Percentiles rank a stretch among this genome's conserved stretches.
phyloP scores from a whole-genome alignment of 2,113 vertebrate genomes.

The Coryphaenoides rupestris region DNA sequence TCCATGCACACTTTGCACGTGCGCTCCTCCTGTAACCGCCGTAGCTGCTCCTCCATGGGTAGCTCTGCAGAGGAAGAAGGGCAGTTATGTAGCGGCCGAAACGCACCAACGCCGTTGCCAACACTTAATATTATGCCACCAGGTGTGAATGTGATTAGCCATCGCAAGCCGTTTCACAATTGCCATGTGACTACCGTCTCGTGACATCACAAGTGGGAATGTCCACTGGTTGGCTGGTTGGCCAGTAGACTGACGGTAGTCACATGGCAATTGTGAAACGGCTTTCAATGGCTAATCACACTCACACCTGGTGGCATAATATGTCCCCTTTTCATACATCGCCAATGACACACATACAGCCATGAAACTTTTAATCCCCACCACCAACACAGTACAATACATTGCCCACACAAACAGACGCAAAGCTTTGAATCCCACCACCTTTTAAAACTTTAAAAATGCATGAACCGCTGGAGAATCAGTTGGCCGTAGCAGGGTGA shows the following conservation, averaged over 20 bases:
- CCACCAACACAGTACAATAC: not conserved
- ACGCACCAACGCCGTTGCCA: not conserved
- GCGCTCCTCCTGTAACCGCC: constrained; percentile 78
- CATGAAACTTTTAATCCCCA: not conserved
- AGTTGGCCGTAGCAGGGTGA: too few relatives aligned
- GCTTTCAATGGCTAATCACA: too few relatives aligned
- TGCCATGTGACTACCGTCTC: too few relatives aligned
- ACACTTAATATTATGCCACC: too few relatives aligned
- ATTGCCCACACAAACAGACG: not conserved
- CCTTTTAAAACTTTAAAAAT: not conserved
- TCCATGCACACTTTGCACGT: constrained; percentile 94
- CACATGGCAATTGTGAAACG: too few relatives aligned
- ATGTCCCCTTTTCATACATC: too few relatives aligned
- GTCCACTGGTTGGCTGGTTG: too few relatives aligned
- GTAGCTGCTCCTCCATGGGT: constrained; percentile 82
- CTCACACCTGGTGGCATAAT: too few relatives aligned
- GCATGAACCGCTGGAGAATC: not conserved
- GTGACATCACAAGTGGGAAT: too few relatives aligned
- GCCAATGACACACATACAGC: not conserved
- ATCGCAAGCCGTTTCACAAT: too few relatives aligned
- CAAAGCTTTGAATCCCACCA: not conserved
- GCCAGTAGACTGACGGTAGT: too few relatives aligned
- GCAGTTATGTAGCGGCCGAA: not conserved
- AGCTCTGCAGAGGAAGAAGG: constrained; percentile 55
- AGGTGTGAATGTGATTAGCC: too few relatives aligned